Base-by-base conservation (phyloP, 1,140 invertebrate species). In the Psilanteris sp. region DNA sequence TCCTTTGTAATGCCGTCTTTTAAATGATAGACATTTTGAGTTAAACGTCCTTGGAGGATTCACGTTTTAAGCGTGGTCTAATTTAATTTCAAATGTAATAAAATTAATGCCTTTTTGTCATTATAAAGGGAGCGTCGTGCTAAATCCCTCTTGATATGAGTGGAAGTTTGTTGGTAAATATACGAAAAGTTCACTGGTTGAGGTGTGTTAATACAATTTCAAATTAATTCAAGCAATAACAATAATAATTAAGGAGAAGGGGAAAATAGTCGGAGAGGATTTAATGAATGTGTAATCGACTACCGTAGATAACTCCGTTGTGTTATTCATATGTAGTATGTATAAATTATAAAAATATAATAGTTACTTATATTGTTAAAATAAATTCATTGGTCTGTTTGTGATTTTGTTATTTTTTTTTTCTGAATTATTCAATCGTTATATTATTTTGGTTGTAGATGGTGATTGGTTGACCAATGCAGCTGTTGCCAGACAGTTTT, bases 361-460 rank as follows among this genome's bases (percentile, higher is more conserved):
- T n/a, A n/a, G n/a, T n/a, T n/a, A n/a, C n/a, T n/a, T n/a, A n/a
- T n/a, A n/a, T n/a, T n/a, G n/a, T n/a, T n/a, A n/a, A n/a, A n/a
- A n/a, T n/a, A n/a, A n/a, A n/a, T n/a, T n/a, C n/a, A n/a, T n/a
- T n/a, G n/a, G n/a, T n/a, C n/a, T n/a, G n/a, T n/a, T n/a, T n/a
- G n/a, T n/a, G n/a, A n/a, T n/a, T n/a, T n/a, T n/a, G n/a, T n/a
- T 20, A 20, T 22, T 62, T 5, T 16, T 39, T 48, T 11, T 43
- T 20, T 22, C 39, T 55, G 41, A 50, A 50, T 50, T 44, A 48
- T 57, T 48, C 43, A 48, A 41, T 41, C 41, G 50, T 66, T 52
- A 44, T 36, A 24, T 36, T 54, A 54, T 44, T 54, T 44, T 27
- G 50, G 27, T 54, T 34, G 16, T 9, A 27, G 61, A 34, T 6